These are phyloP conservation scores for Lasioglossum leucozonium DNA, from an alignment of 2,888 invertebrate species.

Conservation along the genomic window DNA sequence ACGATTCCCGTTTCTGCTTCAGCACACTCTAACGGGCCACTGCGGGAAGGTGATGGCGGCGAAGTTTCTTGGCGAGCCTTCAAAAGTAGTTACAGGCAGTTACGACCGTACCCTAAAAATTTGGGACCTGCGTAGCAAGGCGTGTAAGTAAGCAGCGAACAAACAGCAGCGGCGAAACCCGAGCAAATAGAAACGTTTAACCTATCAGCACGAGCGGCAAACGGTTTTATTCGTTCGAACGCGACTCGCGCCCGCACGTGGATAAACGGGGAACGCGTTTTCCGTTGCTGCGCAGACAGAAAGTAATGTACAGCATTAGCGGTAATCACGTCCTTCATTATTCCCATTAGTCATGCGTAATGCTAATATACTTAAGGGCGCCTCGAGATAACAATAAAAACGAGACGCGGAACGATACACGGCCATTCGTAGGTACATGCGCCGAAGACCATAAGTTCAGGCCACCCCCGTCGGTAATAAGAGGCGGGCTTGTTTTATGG, in stretches of 20 bases:
- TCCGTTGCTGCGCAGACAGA: slow-evolving; percentile 26
- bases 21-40: slow-evolving; percentile 97
- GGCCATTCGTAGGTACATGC: background rate
- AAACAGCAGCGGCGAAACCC: background rate
- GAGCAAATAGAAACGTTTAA: slow-evolving; percentile 44
- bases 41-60: slow-evolving; percentile 99
- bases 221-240: slow-evolving; percentile 26
- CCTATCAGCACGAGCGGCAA: background rate
- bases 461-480: slow-evolving; percentile 70
- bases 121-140: slow-evolving; percentile 97
- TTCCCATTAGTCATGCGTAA: slow-evolving; percentile 76
- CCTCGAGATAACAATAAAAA: slow-evolving; percentile 74
- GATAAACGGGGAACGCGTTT: background rate
- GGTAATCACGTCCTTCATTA: slow-evolving; percentile 77
- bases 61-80: slow-evolving; percentile 96
- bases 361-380: slow-evolving; percentile 73
- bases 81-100: slow-evolving; percentile 98
- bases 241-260: slow-evolving; percentile 16
- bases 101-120: slow-evolving; percentile 99
- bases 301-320: slow-evolving; percentile 70
- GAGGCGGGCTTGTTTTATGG: slow-evolving; percentile 50
- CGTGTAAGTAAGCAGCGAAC: slow-evolving; percentile 88
- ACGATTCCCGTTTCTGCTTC: slow-evolving; percentile 83
- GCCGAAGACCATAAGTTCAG: background rate
- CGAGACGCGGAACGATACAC: slow-evolving; percentile 69